Percentiles rank a stretch among this genome's conserved stretches.
These are phyloP conservation scores for Perdita meconis DNA, from an alignment of 2,888 invertebrate species.

Conservation along the genomic window DNA sequence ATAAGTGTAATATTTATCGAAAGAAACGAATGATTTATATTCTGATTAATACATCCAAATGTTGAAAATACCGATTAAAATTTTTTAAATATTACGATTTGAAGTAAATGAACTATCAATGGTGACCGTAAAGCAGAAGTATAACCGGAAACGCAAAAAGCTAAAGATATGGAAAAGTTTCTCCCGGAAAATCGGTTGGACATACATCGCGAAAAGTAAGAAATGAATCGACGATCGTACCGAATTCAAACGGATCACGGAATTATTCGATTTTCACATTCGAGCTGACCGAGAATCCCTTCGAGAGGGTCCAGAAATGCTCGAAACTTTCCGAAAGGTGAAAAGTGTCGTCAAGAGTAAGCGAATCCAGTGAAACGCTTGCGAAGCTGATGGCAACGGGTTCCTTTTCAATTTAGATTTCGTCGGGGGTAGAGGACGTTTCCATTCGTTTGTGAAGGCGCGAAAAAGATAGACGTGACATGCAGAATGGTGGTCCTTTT, in stretches of 20 bases:
- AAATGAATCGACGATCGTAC: background rate
- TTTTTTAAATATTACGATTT: too few species aligned
- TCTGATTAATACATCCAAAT: too few species aligned
- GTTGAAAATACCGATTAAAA: too few species aligned
- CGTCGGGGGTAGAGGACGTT: background rate
- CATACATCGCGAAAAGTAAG: background rate
- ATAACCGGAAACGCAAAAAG: too few species aligned
- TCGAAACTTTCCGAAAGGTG: background rate
- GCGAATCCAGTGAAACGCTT: constrained; percentile 15
- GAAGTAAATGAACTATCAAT: too few species aligned
- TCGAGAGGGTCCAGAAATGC: background rate
- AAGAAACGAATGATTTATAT: too few species aligned
- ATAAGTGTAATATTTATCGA: too few species aligned
- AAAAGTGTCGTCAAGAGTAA: constrained; percentile 14
- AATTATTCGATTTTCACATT: background rate
- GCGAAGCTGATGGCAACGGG: background rate
- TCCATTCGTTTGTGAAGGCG: constrained; percentile 6
- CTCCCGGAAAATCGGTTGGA: background rate
- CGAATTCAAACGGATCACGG: background rate
- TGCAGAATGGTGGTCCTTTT: constrained; percentile 37
- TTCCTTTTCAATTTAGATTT: constrained; percentile 42
- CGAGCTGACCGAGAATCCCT: background rate
- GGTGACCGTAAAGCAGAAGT: too few species aligned
- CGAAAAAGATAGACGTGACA: constrained; percentile 51
- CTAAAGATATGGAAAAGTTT: too few species aligned